These are phyloP conservation scores for Gryllus bimaculatus DNA, from an alignment of 1,140 invertebrate genomes.

Conservation along the genomic window DNA sequence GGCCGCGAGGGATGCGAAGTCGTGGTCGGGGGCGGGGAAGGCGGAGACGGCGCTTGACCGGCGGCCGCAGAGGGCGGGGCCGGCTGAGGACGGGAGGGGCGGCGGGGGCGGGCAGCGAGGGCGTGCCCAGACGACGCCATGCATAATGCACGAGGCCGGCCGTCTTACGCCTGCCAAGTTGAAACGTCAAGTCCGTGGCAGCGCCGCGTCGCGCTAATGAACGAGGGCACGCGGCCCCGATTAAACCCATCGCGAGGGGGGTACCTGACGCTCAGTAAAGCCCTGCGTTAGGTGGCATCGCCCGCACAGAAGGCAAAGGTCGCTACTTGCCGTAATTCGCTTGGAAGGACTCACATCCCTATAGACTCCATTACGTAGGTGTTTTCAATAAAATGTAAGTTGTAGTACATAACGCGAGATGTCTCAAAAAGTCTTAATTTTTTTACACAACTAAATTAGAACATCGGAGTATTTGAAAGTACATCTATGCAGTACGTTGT, in stretches of 20 bases:
- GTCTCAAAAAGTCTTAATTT: too few species aligned
- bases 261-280: not conserved
- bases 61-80: not conserved
- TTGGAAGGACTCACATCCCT: too few species aligned
- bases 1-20: too few species aligned
- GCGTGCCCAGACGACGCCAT: not conserved
- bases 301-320: too few species aligned
- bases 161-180: constrained; percentile 2
- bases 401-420: too few species aligned
- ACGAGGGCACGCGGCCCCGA: not conserved
- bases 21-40: not conserved
- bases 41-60: not conserved
- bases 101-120: not conserved
- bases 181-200: not conserved
- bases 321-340: too few species aligned
- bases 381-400: too few species aligned
- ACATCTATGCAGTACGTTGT: too few species aligned
- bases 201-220: not conserved
- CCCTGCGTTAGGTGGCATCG: too few species aligned
- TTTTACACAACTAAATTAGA: too few species aligned
- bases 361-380: too few species aligned
- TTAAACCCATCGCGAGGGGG: not conserved
- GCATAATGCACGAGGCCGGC: not conserved
- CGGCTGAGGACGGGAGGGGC: not conserved
- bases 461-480: too few species aligned